Evolutionary conservation across 2,113 vertebrate species (phyloP).

Genomic region (Leucoraja erinaceus): DNA sequence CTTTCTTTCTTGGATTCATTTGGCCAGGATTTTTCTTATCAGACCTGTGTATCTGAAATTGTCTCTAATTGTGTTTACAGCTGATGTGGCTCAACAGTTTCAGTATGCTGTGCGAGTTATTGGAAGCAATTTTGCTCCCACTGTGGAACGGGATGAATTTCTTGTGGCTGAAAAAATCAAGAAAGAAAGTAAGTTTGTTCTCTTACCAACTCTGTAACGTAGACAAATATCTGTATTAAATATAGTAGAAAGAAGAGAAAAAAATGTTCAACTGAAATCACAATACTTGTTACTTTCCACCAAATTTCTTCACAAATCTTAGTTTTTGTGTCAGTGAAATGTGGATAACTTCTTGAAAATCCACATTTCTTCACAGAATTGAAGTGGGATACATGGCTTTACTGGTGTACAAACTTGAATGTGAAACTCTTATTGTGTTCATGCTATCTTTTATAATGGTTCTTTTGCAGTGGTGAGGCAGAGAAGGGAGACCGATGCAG

Average conservation of each 20-base stretch:
- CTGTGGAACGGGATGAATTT: slow-evolving; percentile 93
- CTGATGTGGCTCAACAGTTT: slow-evolving; percentile 92
- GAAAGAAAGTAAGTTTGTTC: slow-evolving; percentile 78
- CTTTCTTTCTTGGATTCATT: background rate
- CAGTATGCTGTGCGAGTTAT: slow-evolving; percentile 95
- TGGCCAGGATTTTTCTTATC: background rate
- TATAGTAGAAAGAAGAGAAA: no score
- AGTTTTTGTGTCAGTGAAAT: background rate
- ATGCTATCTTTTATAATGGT: slow-evolving; percentile 39
- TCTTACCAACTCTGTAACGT: background rate
- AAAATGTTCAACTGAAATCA: no score
- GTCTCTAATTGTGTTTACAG: slow-evolving; percentile 52
- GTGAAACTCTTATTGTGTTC: background rate
- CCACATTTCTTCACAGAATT: background rate
- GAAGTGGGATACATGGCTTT: background rate
- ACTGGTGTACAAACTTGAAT: background rate
- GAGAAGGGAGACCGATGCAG: slow-evolving; percentile 81
- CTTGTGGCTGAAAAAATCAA: slow-evolving; percentile 95
- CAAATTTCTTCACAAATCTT: background rate
- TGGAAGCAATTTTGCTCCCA: slow-evolving; percentile 96
- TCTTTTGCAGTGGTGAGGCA: slow-evolving; percentile 76
- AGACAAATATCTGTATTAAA: background rate
- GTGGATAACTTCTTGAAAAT: background rate
- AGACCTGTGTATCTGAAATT: background rate
- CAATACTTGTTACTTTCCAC: background rate